phyloP scores from a whole-genome alignment of 2,888 invertebrate species.

The Epinotia brunnichana region DNA sequence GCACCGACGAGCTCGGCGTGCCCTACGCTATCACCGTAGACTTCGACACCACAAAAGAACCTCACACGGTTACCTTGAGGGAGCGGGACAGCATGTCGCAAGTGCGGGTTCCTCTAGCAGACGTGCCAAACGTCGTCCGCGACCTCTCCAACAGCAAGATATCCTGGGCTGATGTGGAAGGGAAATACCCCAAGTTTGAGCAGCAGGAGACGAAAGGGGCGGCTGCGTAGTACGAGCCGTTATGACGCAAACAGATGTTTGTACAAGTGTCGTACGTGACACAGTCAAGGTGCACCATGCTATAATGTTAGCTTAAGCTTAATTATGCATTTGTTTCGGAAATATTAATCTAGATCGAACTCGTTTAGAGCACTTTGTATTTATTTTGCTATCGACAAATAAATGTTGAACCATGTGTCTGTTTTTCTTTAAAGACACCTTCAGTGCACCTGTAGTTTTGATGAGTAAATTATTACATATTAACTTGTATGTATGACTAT shows the following conservation, averaged over 20 bases:
- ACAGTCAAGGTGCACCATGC: slow-evolving; percentile 30
- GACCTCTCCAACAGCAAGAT: slow-evolving; percentile 89
- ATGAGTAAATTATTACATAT: not conserved
- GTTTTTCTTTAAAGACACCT: not conserved
- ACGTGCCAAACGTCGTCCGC: slow-evolving; percentile 90
- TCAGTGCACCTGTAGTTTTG: not conserved
- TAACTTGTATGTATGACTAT: no score
- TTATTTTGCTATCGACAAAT: slow-evolving; percentile 34
- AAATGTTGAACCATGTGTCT: slow-evolving; percentile 16
- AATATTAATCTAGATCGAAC: slow-evolving; percentile 3
- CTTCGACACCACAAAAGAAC: slow-evolving; percentile 95
- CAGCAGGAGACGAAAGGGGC: slow-evolving; percentile 86
- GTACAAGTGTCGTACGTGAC: slow-evolving; percentile 34
- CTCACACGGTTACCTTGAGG: slow-evolving; percentile 95
- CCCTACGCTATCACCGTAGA: slow-evolving; percentile 99
- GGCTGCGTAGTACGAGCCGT: slow-evolving; percentile 60
- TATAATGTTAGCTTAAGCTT: slow-evolving; percentile 41
- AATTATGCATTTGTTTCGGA: slow-evolving; percentile 36
- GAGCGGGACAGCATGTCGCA: slow-evolving; percentile 98
- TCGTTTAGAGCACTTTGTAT: slow-evolving; percentile 14
- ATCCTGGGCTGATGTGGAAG: slow-evolving; percentile 90
- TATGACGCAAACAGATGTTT: slow-evolving; percentile 43
- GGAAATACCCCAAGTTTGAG: slow-evolving; percentile 93
- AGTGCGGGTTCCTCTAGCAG: slow-evolving; percentile 91
- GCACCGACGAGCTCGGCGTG: slow-evolving; percentile 98